Evolutionary conservation across 2,797 vertebrate species (phyloP), one percentile per base, ranked within the genome.

Genomic region (Danio kyathit): DNA sequence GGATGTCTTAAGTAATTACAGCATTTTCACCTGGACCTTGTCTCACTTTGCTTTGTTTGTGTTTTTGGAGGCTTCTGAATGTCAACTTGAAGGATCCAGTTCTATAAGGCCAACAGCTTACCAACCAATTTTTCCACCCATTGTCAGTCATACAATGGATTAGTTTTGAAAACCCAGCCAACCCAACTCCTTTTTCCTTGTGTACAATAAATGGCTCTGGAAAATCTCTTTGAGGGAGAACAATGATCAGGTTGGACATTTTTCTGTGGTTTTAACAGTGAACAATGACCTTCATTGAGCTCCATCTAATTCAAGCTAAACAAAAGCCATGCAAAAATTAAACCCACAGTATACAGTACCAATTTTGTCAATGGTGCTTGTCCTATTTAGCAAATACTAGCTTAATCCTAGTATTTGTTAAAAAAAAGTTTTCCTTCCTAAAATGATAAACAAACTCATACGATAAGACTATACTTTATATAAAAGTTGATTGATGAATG

Each of bases 1-100:
- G 61, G 44, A 63, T 61, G 44, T 51, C 57, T 75, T 2, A 70
- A 52, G 52, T 43, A 71, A 59, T 71, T 46, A 57, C 41, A 65
- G 40, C 17, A 66, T 56, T 54, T 63, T 43, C 0, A 44, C 12
- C 54, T 69, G 65, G 29, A 70, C 43, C 44, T 70, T 49, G 21
- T 40, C 44, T 70, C 7, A 59, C 57, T 52, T 70, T 51, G 43
- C 21, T 61, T 70, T 79, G 65, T 49, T 56, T 69, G 41, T 2
- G 4, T 48, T 78, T 67, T 51, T 61, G 66, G 46, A 71, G 6
- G 29, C 66, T 43, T 51, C 16, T 66, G 40, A 16, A 38, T 69
- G n/a, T 78, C 19, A 67, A 16, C 41, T 59, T 57, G 38, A n/a
- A 29, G n/a, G 51, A 17, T 71, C 51, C 13, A 71, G 38, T 56